Conservation (phyloP, 2,888 invertebrate genomes). For the Amblyjoppa fuscipennis region DNA sequence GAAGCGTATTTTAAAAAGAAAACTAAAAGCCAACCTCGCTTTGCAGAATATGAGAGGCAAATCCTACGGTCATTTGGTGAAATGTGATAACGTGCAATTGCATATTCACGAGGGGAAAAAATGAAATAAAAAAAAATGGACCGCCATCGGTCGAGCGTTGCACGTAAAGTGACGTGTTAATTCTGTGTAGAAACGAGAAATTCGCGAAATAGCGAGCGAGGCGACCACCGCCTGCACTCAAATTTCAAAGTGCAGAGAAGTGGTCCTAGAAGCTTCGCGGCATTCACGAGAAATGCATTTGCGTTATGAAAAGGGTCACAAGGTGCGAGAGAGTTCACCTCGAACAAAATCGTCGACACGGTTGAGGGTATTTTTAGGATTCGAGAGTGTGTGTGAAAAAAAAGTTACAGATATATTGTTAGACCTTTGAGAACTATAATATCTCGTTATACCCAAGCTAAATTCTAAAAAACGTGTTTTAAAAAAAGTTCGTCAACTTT, state of each 20-base stretch:
- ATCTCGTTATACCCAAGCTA: neutral
- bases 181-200: conserved; percentile 1
- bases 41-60: neutral
- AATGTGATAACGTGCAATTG: conserved; percentile 14
- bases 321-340: conserved; percentile 3
- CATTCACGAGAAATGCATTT: conserved; percentile 23
- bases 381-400: neutral
- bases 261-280: conserved; percentile 13
- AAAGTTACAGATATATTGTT: neutral
- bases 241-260: conserved; percentile 33
- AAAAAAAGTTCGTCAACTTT: neutral
- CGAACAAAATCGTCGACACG: conserved; percentile 7
- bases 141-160: neutral
- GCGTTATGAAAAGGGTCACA: conserved; percentile 25
- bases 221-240: neutral
- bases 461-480: neutral
- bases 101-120: neutral
- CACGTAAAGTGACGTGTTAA: neutral
- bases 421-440: neutral
- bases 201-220: conserved; percentile 1
- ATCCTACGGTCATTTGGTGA: neutral
- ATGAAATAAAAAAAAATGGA: neutral
- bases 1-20: conserved; percentile 1
- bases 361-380: neutral
- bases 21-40: neutral